phyloP scores from a whole-genome alignment of 2,888 invertebrate genomes.

The Mesoligia furuncula region DNA sequence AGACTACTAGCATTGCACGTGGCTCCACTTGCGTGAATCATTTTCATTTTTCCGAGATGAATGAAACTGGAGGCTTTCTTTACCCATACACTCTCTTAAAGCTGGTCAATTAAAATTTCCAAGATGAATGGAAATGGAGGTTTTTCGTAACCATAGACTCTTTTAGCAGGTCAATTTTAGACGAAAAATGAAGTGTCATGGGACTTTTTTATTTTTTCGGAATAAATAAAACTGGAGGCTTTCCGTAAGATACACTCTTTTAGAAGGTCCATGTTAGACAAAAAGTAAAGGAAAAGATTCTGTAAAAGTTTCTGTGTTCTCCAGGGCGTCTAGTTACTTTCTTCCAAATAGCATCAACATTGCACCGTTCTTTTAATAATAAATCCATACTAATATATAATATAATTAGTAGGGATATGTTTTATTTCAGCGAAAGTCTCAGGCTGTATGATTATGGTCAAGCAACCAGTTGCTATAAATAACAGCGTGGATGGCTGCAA shows the following conservation, averaged over 20 bases:
- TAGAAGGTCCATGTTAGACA: too few relatives aligned
- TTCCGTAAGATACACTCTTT: neutral
- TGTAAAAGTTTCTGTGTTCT: too few relatives aligned
- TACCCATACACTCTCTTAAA: neutral
- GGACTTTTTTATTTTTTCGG: too few relatives aligned
- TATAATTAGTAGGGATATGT: slow-evolving; percentile 9
- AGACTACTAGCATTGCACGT: neutral
- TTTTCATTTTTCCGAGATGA: neutral
- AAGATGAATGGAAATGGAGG: too few relatives aligned
- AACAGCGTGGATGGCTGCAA: slow-evolving; percentile 14
- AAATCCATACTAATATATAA: neutral
- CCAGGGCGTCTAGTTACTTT: neutral
- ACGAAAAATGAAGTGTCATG: too few relatives aligned
- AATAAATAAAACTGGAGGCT: neutral
- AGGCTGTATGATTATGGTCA: slow-evolving; percentile 8
- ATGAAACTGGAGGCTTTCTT: neutral
- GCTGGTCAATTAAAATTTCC: neutral
- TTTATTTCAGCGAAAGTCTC: slow-evolving; percentile 46
- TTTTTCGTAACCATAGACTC: too few relatives aligned
- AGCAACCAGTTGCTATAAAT: slow-evolving; percentile 39
- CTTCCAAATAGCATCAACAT: neutral
- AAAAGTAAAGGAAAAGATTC: too few relatives aligned
- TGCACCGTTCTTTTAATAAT: neutral
- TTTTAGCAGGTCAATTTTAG: too few relatives aligned
- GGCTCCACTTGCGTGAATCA: neutral